Conservation (phyloP, 92 coral and sea anemone genomes). For the Paragorgia papillata region DNA sequence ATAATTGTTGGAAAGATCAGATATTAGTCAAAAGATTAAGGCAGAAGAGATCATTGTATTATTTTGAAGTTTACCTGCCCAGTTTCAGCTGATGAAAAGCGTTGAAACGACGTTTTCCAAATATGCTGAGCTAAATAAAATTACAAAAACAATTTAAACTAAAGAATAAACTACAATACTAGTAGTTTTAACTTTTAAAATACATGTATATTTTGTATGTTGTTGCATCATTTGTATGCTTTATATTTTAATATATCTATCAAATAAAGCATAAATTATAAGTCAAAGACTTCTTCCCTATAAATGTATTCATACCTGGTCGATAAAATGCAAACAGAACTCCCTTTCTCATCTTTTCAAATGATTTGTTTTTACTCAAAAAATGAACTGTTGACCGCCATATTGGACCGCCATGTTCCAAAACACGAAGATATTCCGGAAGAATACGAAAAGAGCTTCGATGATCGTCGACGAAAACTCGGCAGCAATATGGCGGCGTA, state of each 20-base stretch:
- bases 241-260: no score
- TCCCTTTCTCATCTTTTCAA: constrained; percentile 2
- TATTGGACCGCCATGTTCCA: background rate
- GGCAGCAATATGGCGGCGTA: no score
- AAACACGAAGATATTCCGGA: background rate
- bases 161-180: background rate
- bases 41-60: no score
- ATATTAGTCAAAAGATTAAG: background rate
- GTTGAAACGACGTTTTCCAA: background rate
- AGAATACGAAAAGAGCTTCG: background rate
- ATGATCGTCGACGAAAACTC: no score
- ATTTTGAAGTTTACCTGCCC: no score
- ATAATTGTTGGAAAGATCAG: background rate
- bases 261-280: no score
- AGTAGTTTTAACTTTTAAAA: no score
- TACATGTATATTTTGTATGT: no score
- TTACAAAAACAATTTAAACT: background rate
- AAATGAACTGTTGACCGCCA: background rate
- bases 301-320: background rate
- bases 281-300: background rate
- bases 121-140: constrained; percentile 1
- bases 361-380: background rate
- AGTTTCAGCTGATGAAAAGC: background rate
- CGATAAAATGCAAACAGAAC: background rate
- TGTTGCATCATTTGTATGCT: no score